Evolutionary conservation across 2,113 vertebrate species (phyloP).

Genomic region (Cervus canadensis): DNA sequence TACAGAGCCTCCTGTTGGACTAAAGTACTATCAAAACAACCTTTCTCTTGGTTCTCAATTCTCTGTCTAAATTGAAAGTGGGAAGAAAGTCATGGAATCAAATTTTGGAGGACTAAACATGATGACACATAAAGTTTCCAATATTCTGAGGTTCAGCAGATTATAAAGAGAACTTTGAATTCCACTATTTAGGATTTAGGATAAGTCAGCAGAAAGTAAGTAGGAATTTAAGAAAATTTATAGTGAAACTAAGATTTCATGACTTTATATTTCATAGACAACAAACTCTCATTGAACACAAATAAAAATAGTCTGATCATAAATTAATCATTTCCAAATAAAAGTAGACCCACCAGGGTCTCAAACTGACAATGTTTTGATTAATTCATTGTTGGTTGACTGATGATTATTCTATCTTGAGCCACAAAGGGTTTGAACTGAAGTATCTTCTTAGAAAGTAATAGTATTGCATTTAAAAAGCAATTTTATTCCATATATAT

Average conservation of each 20-base stretch:
- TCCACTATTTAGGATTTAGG: not conserved
- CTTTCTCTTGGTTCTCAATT: slow-evolving; percentile 30
- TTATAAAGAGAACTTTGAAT: not conserved
- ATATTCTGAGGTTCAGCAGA: not conserved
- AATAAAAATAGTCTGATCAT: slow-evolving; percentile 25
- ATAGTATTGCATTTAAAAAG: not conserved
- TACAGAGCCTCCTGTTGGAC: slow-evolving; percentile 33
- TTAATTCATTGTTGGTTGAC: not conserved
- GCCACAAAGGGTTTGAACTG: not conserved
- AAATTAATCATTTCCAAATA: not conserved
- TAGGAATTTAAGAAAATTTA: slow-evolving; percentile 32
- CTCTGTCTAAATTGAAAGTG: slow-evolving; percentile 20
- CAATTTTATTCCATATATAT: not conserved
- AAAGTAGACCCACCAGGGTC: not conserved
- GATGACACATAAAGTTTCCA: not conserved
- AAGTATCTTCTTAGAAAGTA: slow-evolving; percentile 22
- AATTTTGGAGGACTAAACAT: not conserved
- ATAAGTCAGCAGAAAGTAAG: not conserved
- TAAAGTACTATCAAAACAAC: slow-evolving; percentile 23
- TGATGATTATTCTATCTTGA: not conserved
- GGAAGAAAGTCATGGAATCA: not conserved
- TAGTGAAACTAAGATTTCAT: slow-evolving; percentile 14
- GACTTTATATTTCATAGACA: not conserved
- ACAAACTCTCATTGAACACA: not conserved
- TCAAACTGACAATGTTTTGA: slow-evolving; percentile 2